A percentile compares a stretch with the other conserved stretches of the same genome.
Evolutionary conservation across 2,888 invertebrate genomes (phyloP).

Genomic region (Colostygia pectinataria): DNA sequence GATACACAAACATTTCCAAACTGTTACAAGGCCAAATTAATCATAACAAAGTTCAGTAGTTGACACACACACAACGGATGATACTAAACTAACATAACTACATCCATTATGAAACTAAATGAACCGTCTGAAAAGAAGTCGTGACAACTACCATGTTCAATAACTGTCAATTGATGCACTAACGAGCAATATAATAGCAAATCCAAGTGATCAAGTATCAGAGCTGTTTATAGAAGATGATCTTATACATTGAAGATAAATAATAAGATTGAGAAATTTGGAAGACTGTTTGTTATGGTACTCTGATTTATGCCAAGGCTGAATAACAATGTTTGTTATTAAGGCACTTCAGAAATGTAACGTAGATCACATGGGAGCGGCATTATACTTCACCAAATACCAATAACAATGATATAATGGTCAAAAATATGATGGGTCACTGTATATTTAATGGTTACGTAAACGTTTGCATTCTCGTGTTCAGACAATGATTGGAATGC

Average conservation of each 20-base stretch:
- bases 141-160: conserved; percentile 39
- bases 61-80: conserved; percentile 39
- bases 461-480: conserved; percentile 47
- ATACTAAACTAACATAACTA: conserved; percentile 37
- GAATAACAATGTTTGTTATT: conserved; percentile 65
- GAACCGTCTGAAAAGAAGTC: conserved; percentile 50
- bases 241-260: conserved; percentile 56
- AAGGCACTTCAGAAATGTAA: conserved; percentile 53
- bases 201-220: conserved; percentile 51
- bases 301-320: conserved; percentile 64
- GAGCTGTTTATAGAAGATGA: conserved; percentile 55
- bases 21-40: conserved; percentile 43
- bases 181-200: conserved; percentile 61
- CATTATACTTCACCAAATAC: conserved; percentile 35
- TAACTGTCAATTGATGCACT: conserved; percentile 45
- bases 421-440: conserved; percentile 30
- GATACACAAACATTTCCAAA: conserved; percentile 28
- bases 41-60: conserved; percentile 45
- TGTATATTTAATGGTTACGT: conserved; percentile 40
- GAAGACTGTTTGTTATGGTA: conserved; percentile 41
- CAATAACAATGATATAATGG: conserved; percentile 33
- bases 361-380: conserved; percentile 40
- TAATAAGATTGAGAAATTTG: conserved; percentile 57
- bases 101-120: conserved; percentile 50
- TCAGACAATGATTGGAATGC: conserved; percentile 36